Percentiles rank a stretch among this genome's conserved stretches.
These are phyloP conservation scores for Aricia artaxerxes DNA, from an alignment of 2,888 invertebrate genomes.

Conservation along the genomic window DNA sequence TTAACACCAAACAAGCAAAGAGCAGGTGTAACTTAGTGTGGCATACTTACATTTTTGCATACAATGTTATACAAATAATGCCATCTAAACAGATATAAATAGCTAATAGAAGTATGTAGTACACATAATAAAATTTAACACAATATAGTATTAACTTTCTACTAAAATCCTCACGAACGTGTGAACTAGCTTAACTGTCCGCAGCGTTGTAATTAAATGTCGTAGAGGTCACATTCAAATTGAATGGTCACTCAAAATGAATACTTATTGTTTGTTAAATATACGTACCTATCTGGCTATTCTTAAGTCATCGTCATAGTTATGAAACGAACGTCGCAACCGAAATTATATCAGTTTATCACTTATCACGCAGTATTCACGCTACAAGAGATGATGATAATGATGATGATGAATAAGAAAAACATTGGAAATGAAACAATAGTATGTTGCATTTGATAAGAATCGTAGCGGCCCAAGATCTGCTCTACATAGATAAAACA, in stretches of 20 bases:
- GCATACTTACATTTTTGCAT: too few species aligned
- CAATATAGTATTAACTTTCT: neutral
- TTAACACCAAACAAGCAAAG: neutral
- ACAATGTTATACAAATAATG: neutral
- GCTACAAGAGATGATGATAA: too few species aligned
- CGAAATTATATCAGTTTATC: too few species aligned
- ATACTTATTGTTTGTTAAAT: neutral
- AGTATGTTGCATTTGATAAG: constrained; percentile 13
- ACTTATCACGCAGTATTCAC: too few species aligned
- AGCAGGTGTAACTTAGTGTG: neutral
- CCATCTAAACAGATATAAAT: neutral
- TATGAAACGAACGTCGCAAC: too few species aligned
- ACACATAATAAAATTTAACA: neutral
- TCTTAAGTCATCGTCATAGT: too few species aligned
- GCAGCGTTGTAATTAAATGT: neutral
- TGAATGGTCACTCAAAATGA: neutral
- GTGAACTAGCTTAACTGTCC: neutral
- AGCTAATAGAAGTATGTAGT: neutral
- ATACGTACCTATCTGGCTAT: too few species aligned
- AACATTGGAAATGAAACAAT: constrained; percentile 8
- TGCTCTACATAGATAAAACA: constrained; percentile 15
- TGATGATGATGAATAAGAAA: neutral
- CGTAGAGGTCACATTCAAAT: neutral
- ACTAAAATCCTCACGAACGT: neutral
- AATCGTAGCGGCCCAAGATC: constrained; percentile 20